Conservation (phyloP, 2,888 invertebrate species). For the Apamea crenata region DNA sequence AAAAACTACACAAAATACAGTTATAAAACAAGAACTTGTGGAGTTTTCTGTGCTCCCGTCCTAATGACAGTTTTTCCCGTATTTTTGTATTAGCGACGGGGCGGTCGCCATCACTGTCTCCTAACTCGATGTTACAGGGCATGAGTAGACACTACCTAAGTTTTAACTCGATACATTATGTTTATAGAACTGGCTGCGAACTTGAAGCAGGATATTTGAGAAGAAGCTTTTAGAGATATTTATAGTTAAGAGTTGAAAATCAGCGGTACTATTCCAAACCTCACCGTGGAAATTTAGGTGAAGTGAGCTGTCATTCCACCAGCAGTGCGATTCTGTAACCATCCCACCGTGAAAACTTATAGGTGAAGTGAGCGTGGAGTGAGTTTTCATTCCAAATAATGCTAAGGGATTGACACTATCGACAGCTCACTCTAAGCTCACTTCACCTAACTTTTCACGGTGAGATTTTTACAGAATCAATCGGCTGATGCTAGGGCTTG, state of each 20-base stretch:
- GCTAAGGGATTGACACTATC: no score
- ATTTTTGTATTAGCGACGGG: constrained; percentile 71
- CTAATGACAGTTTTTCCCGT: constrained; percentile 77
- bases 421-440: no score
- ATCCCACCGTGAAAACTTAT: no score
- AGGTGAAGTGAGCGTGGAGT: no score
- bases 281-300: no score
- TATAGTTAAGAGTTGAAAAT: not conserved
- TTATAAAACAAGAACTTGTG: constrained; percentile 56
- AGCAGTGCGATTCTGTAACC: no score
- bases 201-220: constrained; percentile 24
- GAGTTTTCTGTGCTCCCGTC: constrained; percentile 55
- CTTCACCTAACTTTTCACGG: no score
- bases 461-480: no score
- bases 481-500: no score
- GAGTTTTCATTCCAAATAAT: no score
- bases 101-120: constrained; percentile 63
- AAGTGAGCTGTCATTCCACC: no score
- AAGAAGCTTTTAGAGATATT: constrained; percentile 28
- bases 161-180: constrained; percentile 63
- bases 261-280: no score
- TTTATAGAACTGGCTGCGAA: constrained; percentile 41
- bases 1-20: constrained; percentile 61
- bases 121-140: constrained; percentile 68
- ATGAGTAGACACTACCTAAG: constrained; percentile 43